A percentile compares a stretch with the other conserved stretches of the same genome.
Evolutionary conservation across 2,113 vertebrate species (phyloP).

Genomic region (Coryphaenoides rupestris): DNA sequence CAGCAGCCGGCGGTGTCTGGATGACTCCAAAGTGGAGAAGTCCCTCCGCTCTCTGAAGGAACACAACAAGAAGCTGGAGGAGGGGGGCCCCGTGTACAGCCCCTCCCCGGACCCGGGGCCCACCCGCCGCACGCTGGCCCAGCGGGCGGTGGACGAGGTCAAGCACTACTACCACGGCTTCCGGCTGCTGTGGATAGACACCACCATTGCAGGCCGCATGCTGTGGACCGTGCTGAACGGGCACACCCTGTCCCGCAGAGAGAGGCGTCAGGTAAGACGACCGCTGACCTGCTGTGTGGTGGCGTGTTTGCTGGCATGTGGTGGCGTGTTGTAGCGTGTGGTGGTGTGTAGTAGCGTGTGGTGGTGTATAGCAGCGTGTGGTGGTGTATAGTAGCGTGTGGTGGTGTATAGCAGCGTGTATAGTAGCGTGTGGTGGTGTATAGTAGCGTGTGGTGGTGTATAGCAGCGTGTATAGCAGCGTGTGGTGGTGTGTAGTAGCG

Average conservation of each 20-base stretch:
- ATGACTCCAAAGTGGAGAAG: slow-evolving; percentile 94
- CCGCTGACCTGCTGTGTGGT: too few species aligned
- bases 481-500: too few species aligned
- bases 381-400: too few species aligned
- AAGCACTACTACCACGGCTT: slow-evolving; percentile 98
- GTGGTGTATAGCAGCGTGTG: too few species aligned
- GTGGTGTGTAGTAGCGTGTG: too few species aligned
- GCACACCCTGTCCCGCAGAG: slow-evolving; percentile 81
- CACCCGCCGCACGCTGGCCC: slow-evolving; percentile 75
- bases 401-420: too few species aligned
- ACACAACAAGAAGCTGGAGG: slow-evolving; percentile 94
- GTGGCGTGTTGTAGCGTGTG: too few species aligned
- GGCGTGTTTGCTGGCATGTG: too few species aligned
- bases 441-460: too few species aligned
- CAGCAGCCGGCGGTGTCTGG: slow-evolving; percentile 69
- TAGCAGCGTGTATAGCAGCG: too few species aligned
- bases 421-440: too few species aligned
- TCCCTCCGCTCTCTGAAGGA: slow-evolving; percentile 92
- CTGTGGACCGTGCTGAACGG: slow-evolving; percentile 90
- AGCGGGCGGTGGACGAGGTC: slow-evolving; percentile 83
- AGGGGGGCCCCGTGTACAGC: slow-evolving; percentile 93
- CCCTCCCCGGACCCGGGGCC: slow-evolving; percentile 68
- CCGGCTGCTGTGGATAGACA: slow-evolving; percentile 91
- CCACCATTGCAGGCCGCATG: slow-evolving; percentile 88
- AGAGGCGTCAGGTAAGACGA: slow-evolving; percentile 92